Evolutionary conservation across 2,113 vertebrate species (phyloP), one percentile per base, ranked within the genome.

Genomic region (Papio anubis): DNA sequence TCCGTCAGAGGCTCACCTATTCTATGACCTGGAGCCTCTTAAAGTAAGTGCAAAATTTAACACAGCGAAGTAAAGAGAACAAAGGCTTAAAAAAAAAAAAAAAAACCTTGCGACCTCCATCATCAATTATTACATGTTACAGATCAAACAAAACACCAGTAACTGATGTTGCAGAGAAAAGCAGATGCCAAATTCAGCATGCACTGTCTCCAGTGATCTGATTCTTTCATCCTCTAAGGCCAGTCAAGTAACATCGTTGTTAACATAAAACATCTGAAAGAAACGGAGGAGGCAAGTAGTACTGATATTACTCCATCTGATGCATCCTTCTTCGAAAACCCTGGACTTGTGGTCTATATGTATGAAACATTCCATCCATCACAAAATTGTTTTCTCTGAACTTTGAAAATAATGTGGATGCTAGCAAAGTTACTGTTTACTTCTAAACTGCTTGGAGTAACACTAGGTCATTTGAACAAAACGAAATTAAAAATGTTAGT

Each of bases 351-450:
- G n/a, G 70, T 10, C 7, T 30, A 16, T 21, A 88, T 30, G 40
- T 82, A 52, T 12, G 84, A 76, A 88, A 88, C 16, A 70, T 64
- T 45, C 32, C 79, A 55, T 48, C 66, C 61, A 73, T 68, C 59
- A 48, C n/a, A 91, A 82, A 93, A 45, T 35, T 72, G 45, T 93
- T 38, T 66, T 92, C 12, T 80, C n/a, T 93, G 52, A 86, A 79
- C 30, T 85, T 80, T 59, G 48, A 16, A 89, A 80, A 80, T 59
- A 43, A 45, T 43, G 17, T 38, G 68, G 48, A 57, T 11, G 2
- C 23, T 83, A 45, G 10, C 35, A 48, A 88, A 93, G n/a, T 85
- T 43, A 66, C 40, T 38, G 18, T 64, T 93, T 81, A 84, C 40
- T 68, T 72, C 38, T 94, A 76, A 84, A 80, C 14, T 88, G 16